Evolutionary conservation across 2,888 invertebrate genomes (phyloP), one percentile per base, ranked within the genome.

Genomic region (Xanthostigma xanthostigma): DNA sequence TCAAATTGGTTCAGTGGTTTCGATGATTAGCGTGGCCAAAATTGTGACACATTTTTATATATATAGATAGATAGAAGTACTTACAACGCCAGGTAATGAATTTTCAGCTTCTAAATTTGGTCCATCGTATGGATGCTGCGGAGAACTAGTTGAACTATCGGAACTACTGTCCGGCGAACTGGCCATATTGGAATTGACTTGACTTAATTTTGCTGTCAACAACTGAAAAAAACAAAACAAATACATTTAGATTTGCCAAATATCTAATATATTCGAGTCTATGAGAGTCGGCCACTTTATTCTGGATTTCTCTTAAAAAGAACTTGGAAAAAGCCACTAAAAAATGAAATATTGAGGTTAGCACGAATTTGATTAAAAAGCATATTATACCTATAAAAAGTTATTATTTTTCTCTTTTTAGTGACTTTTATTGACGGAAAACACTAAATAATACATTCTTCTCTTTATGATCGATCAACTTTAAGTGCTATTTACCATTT

Each of bases 101-200:
- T 82, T 84, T 69, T 96, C 96, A 0, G 88, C 87, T 60, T 92
- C 90, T 13, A 79, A 67, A 59, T 83, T 84, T 42, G 84, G 80
- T 52, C 83, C 80, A 63, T 87, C 86, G 57, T 85, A 87, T 0
- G 85, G 82, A 62, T 88, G 78, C 54, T 90, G 91, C 2, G 93
- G 93, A 1, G 93, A 93, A 3, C 91, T 89, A 3, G 91, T 88
- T 49, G 93, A 93, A 56, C 93, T 93, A 65, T 95, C 95, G 49
- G 92, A 92, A 60, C 91, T 92, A 49, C 92, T 91, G 63, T 95
- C 96, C 48, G 89, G 89, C 50, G 87, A 87, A 58, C 86, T 85
- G 17, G 81, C 79, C 63, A 81, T 70, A 50, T 81, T 81, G 12
- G 78, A 73, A 59, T 79, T 79, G 38, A 81, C 74, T 59, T 84